A percentile compares a stretch with the other conserved stretches of the same genome.
phyloP scores from a whole-genome alignment of 2,113 vertebrate species.

The Lonchura striata region DNA sequence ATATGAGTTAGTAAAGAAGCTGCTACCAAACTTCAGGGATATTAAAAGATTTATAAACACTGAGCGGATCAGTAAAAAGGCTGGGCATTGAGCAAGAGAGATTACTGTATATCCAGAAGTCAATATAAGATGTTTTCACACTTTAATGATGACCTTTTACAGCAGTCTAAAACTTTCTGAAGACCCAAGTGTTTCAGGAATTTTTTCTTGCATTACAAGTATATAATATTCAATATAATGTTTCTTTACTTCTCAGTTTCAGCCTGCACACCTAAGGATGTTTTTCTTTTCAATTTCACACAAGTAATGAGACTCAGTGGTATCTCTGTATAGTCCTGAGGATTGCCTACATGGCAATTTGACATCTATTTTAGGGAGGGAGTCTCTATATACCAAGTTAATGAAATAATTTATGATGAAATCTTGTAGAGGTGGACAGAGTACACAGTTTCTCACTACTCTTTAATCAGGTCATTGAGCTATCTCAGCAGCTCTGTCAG shows the following conservation, averaged over 20 bases:
- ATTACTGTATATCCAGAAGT: not conserved
- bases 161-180: not conserved
- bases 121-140: not conserved
- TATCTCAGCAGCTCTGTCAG: slow-evolving; percentile 13
- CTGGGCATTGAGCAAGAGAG: not conserved
- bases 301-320: not conserved
- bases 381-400: not conserved
- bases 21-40: not conserved
- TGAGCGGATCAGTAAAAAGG: not conserved
- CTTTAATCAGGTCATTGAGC: not conserved
- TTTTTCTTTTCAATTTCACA: not conserved
- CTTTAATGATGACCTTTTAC: not conserved
- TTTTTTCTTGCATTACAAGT: not conserved
- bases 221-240: not conserved
- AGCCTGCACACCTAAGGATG: not conserved
- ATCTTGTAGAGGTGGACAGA: not conserved
- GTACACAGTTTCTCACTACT: not conserved
- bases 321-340: not conserved
- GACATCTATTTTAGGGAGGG: not conserved
- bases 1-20: not conserved
- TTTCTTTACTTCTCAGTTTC: not conserved
- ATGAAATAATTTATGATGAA: not conserved
- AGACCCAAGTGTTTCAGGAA: not conserved
- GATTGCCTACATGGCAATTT: not conserved
- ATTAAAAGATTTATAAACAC: not conserved